phyloP scores from a whole-genome alignment of 2,888 invertebrate species.

The Phragmatobia fuliginosa region DNA sequence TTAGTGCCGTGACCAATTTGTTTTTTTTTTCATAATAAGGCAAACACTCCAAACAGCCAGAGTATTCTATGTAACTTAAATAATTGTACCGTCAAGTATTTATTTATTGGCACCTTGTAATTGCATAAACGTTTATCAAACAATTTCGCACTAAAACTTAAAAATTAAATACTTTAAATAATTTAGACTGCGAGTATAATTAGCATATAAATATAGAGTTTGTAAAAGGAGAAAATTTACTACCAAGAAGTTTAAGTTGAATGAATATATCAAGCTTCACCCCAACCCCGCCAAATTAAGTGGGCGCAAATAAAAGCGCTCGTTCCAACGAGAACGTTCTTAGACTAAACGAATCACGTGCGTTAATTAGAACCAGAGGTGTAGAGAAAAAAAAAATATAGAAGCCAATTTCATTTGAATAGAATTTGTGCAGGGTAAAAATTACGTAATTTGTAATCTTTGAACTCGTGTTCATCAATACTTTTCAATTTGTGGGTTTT shows the following conservation, averaged over 20 bases:
- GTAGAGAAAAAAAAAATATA: no score
- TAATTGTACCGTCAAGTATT: conserved; percentile 61
- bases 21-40: conserved; percentile 69
- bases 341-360: no score
- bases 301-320: no score
- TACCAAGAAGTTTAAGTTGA: no score
- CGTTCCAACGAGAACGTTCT: no score
- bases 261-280: no score
- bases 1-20: conserved; percentile 69
- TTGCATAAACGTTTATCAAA: conserved; percentile 32
- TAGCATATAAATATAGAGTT: neutral
- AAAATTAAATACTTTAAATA: neutral
- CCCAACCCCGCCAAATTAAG: no score
- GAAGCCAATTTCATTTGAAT: no score
- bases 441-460: no score
- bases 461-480: neutral
- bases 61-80: conserved; percentile 59
- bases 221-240: neutral
- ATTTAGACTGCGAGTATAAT: neutral
- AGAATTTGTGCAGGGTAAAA: no score
- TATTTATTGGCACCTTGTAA: conserved; percentile 57
- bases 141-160: conserved; percentile 4
- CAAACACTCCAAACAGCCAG: conserved; percentile 65
- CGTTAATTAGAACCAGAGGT: no score
- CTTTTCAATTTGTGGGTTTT: neutral